Base-by-base conservation (phyloP, 1,140 invertebrate genomes). In the Nautilus pompilius region DNA sequence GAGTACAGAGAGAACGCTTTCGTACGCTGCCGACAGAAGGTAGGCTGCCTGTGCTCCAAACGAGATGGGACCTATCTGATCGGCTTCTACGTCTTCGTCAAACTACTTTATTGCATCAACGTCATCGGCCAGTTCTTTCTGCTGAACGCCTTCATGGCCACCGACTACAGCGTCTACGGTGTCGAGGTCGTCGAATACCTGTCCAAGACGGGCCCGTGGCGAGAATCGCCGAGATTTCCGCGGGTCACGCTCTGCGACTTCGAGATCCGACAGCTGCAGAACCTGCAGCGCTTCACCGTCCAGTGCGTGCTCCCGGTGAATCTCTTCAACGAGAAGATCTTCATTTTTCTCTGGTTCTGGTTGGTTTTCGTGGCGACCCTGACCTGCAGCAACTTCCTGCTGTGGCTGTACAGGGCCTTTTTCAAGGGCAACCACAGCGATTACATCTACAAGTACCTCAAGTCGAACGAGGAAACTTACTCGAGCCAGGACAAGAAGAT, bases 311-410 rank as follows among this genome's bases (percentile, higher is more conserved):
- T 86, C 59, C 83, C 84, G 22, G 84, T 86, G 33, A 86, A 86
- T 65, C 73, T 86, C 26, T 85, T 86, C 72, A 85, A 85, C 63
- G 85, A 86, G 68, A 85, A 85, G 67, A 84, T 86, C 53, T 86
- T 85, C 77, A 63, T 76, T 5, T 65, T 76, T 24, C 58, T 77
- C 8, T 79, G 77, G 77, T 75, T 78, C 56, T 79, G 77, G 77
- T 63, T 72, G 5, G 63, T 72, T 49, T 29, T 76, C 10, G 34
- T 78, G 6, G 72, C 83, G 13, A 58, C 82, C 22, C 70, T 83
- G 6, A 82, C 82, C 3, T 66, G 77, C n/a, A 68, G 80, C n/a
- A 79, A 70, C 55, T 71, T 79, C 5, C 26, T 80, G 3, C 45
- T 64, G 1, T 82, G 80, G 78, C 28, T 80, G n/a, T 76, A 63